A percentile compares a stretch with the other conserved stretches of the same genome.
Conservation (phyloP, 1,140 invertebrate genomes). For the Homarus americanus region DNA sequence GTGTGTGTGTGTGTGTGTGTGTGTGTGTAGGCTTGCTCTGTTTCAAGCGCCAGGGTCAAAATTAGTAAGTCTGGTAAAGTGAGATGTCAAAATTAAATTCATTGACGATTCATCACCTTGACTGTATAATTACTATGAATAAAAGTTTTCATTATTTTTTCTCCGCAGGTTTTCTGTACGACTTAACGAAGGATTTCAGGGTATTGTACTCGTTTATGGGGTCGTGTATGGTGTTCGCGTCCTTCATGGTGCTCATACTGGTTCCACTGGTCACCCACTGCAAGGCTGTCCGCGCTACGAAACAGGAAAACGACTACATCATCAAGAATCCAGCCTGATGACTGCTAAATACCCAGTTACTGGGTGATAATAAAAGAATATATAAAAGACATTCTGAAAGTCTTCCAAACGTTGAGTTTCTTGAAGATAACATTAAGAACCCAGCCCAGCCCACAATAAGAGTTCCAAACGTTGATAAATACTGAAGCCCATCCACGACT, state of each 20-base stretch:
- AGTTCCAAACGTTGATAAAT: not conserved
- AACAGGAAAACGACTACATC: not conserved
- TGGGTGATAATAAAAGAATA: not conserved
- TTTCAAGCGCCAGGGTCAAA: not conserved
- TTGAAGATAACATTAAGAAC: too few species aligned
- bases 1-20: too few species aligned
- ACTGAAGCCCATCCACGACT: too few species aligned
- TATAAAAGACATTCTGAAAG: not conserved
- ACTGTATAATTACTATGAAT: not conserved
- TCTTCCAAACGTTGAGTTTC: too few species aligned
- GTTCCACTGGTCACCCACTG: not conserved
- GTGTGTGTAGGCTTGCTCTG: too few species aligned
- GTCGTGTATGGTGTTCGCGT: constrained; percentile 25
- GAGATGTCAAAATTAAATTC: not conserved
- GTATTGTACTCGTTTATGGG: constrained; percentile 46
- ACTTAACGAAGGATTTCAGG: constrained; percentile 19
- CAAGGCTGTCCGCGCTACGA: not conserved
- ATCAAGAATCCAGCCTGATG: not conserved
- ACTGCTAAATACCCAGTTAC: not conserved
- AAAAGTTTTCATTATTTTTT: not conserved
- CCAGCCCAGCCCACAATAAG: not conserved
- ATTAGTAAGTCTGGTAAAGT: not conserved
- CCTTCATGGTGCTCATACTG: constrained; percentile 6
- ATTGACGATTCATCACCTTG: not conserved
- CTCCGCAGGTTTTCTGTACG: constrained; percentile 19